Percentiles rank a stretch among this genome's conserved stretches.
Evolutionary conservation across 1,140 invertebrate genomes (phyloP).

Genomic region (Aethina tumida): DNA sequence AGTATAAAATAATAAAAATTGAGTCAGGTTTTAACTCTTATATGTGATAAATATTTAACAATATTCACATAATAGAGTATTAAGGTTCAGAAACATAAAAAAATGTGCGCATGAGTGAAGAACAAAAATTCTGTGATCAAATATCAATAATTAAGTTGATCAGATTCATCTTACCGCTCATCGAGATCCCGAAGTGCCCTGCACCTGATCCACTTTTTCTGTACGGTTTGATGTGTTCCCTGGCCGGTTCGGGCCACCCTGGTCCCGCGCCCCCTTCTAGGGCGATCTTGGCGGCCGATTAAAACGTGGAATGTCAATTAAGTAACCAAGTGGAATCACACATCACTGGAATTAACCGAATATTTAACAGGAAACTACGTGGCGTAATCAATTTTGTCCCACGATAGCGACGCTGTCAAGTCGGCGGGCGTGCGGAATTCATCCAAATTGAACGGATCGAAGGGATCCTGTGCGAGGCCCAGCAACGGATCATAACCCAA

Average conservation of each 20-base stretch:
- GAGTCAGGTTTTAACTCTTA: too few relatives aligned
- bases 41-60: too few relatives aligned
- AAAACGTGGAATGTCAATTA: slow-evolving; percentile 33
- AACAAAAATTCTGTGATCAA: too few relatives aligned
- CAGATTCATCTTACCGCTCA: too few relatives aligned
- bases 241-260: slow-evolving; percentile 29
- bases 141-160: too few relatives aligned
- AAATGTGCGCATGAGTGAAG: too few relatives aligned
- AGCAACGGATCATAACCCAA: slow-evolving; percentile 51
- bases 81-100: too few relatives aligned
- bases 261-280: slow-evolving; percentile 29
- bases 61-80: too few relatives aligned
- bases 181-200: too few relatives aligned
- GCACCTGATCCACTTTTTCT: too few relatives aligned
- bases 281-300: slow-evolving; percentile 29
- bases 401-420: slow-evolving; percentile 37
- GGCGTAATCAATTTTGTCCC: slow-evolving; percentile 55
- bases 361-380: slow-evolving; percentile 36
- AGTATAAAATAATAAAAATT: too few relatives aligned
- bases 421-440: slow-evolving; percentile 53
- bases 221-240: slow-evolving; percentile 27
- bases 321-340: slow-evolving; percentile 28
- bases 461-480: slow-evolving; percentile 50
- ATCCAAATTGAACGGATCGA: slow-evolving; percentile 62
- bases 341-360: slow-evolving; percentile 32